Conservation (phyloP, 2,113 vertebrate genomes). For the Zingel zingel region DNA sequence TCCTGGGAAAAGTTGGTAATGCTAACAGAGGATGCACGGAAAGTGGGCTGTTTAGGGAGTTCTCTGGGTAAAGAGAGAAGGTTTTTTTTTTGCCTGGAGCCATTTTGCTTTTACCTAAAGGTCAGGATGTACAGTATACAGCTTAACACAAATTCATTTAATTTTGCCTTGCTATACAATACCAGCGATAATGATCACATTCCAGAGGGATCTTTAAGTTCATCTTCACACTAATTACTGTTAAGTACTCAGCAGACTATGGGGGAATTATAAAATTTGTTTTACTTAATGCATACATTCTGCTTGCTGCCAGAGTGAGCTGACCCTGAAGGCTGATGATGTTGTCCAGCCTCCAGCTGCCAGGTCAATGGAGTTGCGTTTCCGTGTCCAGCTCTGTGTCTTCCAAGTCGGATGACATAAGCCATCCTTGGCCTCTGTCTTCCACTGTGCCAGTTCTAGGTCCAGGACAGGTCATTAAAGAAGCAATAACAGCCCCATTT, state of each 20-base stretch:
- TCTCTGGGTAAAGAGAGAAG: not conserved
- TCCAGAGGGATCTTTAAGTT: conserved; percentile 58
- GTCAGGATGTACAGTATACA: conserved; percentile 16
- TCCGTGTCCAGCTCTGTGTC: conserved; percentile 57
- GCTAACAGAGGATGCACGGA: not conserved
- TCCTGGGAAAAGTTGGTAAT: conserved; percentile 19
- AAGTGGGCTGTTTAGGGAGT: not conserved
- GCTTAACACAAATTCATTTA: not conserved
- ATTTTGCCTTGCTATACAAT: conserved; percentile 15
- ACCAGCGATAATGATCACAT: conserved; percentile 36
- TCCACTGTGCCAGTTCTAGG: conserved; percentile 48
- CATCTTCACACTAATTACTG: conserved; percentile 58
- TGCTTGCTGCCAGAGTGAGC: conserved; percentile 60
- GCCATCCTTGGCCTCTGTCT: conserved; percentile 69
- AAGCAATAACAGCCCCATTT: conserved; percentile 71
- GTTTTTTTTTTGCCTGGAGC: not conserved
- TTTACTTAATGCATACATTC: conserved; percentile 70
- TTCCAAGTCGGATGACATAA: conserved; percentile 58
- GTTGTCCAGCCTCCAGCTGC: conserved; percentile 64
- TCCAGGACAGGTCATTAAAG: conserved; percentile 64
- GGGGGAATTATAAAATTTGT: conserved; percentile 63
- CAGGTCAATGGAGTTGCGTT: conserved; percentile 51
- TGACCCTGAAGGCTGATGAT: conserved; percentile 57
- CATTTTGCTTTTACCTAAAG: conserved; percentile 28
- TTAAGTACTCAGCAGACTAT: conserved; percentile 55